Conservation (phyloP, 2,888 invertebrate genomes). For the Bellardia pandia region DNA sequence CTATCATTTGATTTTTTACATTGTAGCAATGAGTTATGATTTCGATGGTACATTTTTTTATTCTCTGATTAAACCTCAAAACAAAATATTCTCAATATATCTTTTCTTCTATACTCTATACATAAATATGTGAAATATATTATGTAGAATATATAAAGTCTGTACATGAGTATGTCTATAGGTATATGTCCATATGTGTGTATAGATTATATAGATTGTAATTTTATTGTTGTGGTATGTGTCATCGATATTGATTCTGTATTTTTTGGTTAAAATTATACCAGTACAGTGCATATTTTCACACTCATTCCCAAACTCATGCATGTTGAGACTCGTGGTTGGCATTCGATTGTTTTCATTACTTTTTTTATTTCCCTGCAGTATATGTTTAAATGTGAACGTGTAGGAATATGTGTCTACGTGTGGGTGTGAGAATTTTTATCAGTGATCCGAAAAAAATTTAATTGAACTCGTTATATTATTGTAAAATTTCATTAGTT, state of each 20-base stretch:
- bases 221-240: slow-evolving; percentile 45
- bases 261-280: slow-evolving; percentile 27
- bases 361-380: background rate
- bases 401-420: background rate
- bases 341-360: slow-evolving; percentile 13
- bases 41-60: slow-evolving; percentile 2
- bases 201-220: background rate
- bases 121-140: background rate
- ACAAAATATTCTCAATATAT: slow-evolving; percentile 7
- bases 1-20: too few relatives aligned
- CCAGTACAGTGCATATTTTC: background rate
- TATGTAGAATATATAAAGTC: too few relatives aligned
- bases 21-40: slow-evolving; percentile 21
- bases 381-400: background rate
- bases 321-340: slow-evolving; percentile 1
- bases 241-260: slow-evolving; percentile 44
- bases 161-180: background rate
- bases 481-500: slow-evolving; percentile 59
- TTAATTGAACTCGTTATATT: slow-evolving; percentile 62
- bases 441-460: slow-evolving; percentile 43
- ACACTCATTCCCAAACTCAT: background rate
- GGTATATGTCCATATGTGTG: background rate
- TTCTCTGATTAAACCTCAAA: slow-evolving; percentile 6
- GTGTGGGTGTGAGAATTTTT: background rate
- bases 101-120: background rate